Evolutionary conservation across 1,140 invertebrate species (phyloP).

Genomic region (Theocolax elegans): DNA sequence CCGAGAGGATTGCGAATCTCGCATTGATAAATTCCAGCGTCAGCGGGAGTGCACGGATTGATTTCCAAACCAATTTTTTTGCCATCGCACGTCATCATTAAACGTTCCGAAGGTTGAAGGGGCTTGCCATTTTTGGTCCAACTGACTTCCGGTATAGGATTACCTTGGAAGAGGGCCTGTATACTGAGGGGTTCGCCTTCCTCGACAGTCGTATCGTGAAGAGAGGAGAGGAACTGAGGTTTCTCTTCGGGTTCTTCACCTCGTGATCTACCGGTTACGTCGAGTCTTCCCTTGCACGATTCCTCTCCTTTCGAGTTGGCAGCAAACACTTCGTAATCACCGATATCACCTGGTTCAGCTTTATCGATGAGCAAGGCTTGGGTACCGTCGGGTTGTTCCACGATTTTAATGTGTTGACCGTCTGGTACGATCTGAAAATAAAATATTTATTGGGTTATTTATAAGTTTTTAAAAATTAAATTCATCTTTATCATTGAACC

Average conservation of each 20-base stretch:
- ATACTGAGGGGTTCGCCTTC: conserved; percentile 79
- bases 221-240: conserved; percentile 78
- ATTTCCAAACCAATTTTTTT: conserved; percentile 83
- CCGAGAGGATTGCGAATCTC: conserved; percentile 81
- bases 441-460: conserved; percentile 34
- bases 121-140: conserved; percentile 85
- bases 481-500: too few species aligned
- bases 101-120: conserved; percentile 73
- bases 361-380: conserved; percentile 76
- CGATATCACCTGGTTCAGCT: conserved; percentile 75
- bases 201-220: conserved; percentile 80
- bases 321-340: conserved; percentile 81
- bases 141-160: conserved; percentile 85
- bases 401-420: conserved; percentile 74
- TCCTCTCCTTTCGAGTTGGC: conserved; percentile 80
- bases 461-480: too few species aligned
- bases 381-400: conserved; percentile 76
- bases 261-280: conserved; percentile 72
- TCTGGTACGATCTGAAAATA: conserved; percentile 74
- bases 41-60: conserved; percentile 74
- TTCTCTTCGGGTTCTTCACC: conserved; percentile 75
- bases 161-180: conserved; percentile 80
- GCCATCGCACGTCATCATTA: conserved; percentile 82
- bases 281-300: conserved; percentile 76
- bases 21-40: conserved; percentile 83